These are phyloP conservation scores for Prunella fulvescens DNA, from an alignment of 2,113 vertebrate species.

Conservation along the genomic window DNA sequence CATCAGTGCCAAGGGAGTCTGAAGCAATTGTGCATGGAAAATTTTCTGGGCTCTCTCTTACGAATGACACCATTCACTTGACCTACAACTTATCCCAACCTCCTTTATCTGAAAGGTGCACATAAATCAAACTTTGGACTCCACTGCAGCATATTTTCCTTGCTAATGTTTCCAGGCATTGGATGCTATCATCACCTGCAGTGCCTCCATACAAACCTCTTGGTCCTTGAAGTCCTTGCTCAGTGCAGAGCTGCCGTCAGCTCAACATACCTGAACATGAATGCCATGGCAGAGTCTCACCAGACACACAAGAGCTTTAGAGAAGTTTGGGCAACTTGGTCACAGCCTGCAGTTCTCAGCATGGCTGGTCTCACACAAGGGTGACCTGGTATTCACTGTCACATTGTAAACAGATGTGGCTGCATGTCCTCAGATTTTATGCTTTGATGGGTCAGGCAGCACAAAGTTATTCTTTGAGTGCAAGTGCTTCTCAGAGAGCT, in stretches of 20 bases:
- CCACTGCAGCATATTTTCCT: background rate
- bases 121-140: background rate
- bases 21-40: conserved; percentile 13
- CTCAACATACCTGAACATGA: background rate
- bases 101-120: conserved; percentile 9
- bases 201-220: background rate
- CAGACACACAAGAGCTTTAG: background rate
- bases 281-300: background rate
- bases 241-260: background rate
- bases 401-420: background rate
- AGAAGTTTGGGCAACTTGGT: background rate
- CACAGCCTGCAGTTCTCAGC: background rate
- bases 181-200: background rate
- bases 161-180: background rate
- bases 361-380: background rate
- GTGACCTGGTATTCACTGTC: background rate
- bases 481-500: background rate
- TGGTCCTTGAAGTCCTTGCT: background rate
- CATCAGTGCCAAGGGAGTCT: background rate
- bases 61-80: background rate
- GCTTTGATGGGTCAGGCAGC: background rate
- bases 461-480: background rate
- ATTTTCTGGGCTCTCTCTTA: conserved; percentile 1
- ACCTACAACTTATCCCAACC: background rate
- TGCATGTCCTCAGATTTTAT: background rate